Evolutionary conservation across 2,888 invertebrate genomes (phyloP), one percentile per base, ranked within the genome.

Genomic region (Operophtera brumata): DNA sequence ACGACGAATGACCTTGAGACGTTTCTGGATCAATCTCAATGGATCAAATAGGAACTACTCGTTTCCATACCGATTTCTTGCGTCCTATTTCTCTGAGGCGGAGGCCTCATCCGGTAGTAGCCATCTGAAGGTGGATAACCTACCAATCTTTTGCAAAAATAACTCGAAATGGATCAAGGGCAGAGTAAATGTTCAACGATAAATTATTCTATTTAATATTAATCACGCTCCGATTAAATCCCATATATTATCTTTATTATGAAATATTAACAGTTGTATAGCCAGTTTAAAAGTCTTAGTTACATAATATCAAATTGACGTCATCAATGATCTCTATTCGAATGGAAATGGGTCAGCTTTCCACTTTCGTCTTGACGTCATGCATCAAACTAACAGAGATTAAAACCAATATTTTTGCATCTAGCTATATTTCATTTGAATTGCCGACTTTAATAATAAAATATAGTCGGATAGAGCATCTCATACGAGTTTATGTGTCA

Each of bases 291-390:
- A 54, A 65, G 60, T 66, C 65, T 63, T 69, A 11, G 44, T 57
- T 49, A 39, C 40, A 47, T 40, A 56, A 74, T 67, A 70, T 75
- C 68, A 71, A 66, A 77, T 79, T 86, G 86, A 89, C 89, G 89
- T 89, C 88, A 88, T 61, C 58, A 34, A 58, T 39, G 61, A 69
- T 70, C 70, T 73, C 67, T 71, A 74, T 68, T 67, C 75, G 73
- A 67, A 74, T 78, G 79, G 77, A 87, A 84, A 84, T 86, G 80
- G 88, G 86, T 80, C 86, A 82, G 68, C 70, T 77, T 77, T 77
- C 76, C 67, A 76, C 77, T 82, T 84, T 82, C 71, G 75, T 67
- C 63, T 73, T 73, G 77, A 73, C 83, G 80, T 84, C 84, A 83
- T 74, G 67, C 76, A 69, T 70, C 69, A 67, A 73, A 71, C 65